phyloP scores from a whole-genome alignment of 2,113 vertebrate genomes.

The Ctenodactylus gundi region DNA sequence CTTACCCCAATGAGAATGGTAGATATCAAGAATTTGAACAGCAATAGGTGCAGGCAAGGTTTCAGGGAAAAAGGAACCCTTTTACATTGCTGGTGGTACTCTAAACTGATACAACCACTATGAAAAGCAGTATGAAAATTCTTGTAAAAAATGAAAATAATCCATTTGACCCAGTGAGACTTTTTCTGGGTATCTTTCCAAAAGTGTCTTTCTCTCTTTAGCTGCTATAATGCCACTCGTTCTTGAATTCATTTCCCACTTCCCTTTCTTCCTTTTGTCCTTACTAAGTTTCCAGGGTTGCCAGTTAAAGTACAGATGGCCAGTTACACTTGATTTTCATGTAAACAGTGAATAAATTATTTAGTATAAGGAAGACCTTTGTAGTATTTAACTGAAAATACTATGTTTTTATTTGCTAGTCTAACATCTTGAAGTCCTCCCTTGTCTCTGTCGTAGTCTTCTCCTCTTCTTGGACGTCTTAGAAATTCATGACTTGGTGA shows the following conservation, averaged over 20 bases:
- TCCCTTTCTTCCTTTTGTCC: neutral
- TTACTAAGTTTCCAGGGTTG: neutral
- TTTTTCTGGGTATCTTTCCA: too few relatives aligned
- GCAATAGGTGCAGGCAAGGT: too few relatives aligned
- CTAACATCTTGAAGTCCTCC: neutral
- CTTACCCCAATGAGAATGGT: too few relatives aligned
- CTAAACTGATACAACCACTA: too few relatives aligned
- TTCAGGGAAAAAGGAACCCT: too few relatives aligned
- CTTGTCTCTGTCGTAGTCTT: neutral
- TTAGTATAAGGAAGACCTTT: neutral
- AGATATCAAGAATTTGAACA: too few relatives aligned
- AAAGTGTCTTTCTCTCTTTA: neutral
- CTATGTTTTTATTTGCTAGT: neutral
- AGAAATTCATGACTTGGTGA: neutral
- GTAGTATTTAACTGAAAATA: neutral
- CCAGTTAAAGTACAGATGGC: neutral
- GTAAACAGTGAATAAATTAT: neutral
- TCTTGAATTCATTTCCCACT: neutral
- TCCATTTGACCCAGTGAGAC: too few relatives aligned
- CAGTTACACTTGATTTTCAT: neutral
- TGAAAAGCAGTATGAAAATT: too few relatives aligned
- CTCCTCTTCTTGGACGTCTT: neutral
- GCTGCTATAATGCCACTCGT: neutral
- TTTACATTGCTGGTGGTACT: too few relatives aligned
- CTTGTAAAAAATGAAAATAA: too few relatives aligned